These are phyloP conservation scores for Drosophila pseudoananassae DNA, from an alignment of 1,140 invertebrate species.

Conservation along the genomic window DNA sequence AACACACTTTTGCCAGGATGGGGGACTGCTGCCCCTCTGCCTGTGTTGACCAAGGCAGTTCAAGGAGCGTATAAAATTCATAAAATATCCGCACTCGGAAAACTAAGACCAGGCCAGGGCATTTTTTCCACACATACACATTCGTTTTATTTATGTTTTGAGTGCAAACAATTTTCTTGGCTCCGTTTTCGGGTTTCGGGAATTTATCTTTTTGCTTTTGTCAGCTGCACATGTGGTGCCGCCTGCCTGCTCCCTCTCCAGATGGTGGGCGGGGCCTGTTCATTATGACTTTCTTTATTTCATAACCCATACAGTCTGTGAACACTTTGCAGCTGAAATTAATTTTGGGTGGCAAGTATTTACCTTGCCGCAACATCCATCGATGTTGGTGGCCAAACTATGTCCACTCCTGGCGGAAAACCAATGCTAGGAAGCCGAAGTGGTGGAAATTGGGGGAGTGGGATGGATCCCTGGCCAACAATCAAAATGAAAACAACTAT, in stretches of 20 bases:
- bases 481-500: conserved; percentile 51
- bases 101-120: conserved; percentile 8
- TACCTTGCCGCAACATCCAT: conserved; percentile 40
- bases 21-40: background rate
- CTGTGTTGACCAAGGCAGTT: conserved; percentile 57
- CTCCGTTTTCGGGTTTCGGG: conserved; percentile 14
- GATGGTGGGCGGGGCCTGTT: conserved; percentile 38
- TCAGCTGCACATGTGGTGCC: conserved; percentile 71
- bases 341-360: conserved; percentile 41
- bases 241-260: conserved; percentile 6
- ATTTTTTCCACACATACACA: conserved; percentile 17
- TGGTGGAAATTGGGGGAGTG: background rate
- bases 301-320: conserved; percentile 8
- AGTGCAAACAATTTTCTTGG: conserved; percentile 64
- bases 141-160: conserved; percentile 65
- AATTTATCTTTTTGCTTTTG: conserved; percentile 58
- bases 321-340: conserved; percentile 17
- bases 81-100: conserved; percentile 77
- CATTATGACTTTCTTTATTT: conserved; percentile 66
- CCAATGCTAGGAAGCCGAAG: conserved; percentile 10
- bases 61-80: conserved; percentile 79
- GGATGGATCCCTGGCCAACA: conserved; percentile 18
- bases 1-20: conserved; percentile 3
- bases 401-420: conserved; percentile 44
- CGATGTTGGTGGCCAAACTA: conserved; percentile 25